phyloP scores from a whole-genome alignment of 2,113 vertebrate species.

The Sylvicapra grimmia region DNA sequence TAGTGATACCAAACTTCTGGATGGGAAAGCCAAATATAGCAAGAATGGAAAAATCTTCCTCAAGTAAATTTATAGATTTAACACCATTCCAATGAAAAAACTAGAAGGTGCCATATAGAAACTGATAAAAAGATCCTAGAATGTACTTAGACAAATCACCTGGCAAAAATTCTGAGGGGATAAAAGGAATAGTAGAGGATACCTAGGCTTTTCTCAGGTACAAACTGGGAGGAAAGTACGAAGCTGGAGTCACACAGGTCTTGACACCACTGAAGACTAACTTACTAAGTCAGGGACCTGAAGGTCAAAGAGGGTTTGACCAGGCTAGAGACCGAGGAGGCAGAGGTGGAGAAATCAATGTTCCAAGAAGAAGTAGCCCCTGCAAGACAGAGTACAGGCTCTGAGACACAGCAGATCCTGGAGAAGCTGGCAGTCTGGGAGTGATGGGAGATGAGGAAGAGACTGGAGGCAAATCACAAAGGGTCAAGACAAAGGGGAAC shows the following conservation, averaged over 20 bases:
- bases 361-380: background rate
- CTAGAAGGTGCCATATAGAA: background rate
- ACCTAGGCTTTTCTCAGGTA: background rate
- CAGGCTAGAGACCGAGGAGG: background rate
- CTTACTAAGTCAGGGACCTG: background rate
- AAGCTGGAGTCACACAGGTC: background rate
- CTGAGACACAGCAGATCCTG: background rate
- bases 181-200: background rate
- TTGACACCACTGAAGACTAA: background rate
- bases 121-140: background rate
- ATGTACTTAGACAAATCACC: background rate
- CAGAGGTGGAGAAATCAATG: background rate
- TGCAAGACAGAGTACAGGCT: background rate
- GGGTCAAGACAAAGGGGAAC: background rate
- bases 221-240: background rate
- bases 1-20: background rate
- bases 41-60: background rate
- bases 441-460: background rate
- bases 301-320: background rate
- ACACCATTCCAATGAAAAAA: constrained; percentile 10
- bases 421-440: background rate
- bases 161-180: background rate
- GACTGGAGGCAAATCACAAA: background rate
- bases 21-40: background rate
- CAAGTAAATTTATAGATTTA: background rate